phyloP scores from a whole-genome alignment of 53 echinoderm and acorn worm species.

The Luidia sarsii region DNA sequence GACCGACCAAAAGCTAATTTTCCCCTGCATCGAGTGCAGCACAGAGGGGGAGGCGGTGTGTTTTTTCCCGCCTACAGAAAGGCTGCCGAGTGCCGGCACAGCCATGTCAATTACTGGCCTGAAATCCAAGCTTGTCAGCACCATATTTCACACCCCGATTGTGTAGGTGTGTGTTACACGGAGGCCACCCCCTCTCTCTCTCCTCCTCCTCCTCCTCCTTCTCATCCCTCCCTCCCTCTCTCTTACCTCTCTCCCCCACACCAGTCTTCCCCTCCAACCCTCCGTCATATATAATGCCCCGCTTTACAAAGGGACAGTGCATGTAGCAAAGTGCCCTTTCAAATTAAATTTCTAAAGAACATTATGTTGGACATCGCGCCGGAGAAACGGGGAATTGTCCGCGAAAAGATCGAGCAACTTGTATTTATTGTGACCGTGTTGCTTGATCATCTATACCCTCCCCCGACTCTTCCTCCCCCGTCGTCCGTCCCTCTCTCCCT shows the following conservation, averaged over 20 bases:
- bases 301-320: not conserved
- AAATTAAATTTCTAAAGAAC: conserved; percentile 44
- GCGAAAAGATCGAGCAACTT: conserved; percentile 6
- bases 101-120: conserved; percentile 33
- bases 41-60: conserved; percentile 11
- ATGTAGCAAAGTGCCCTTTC: conserved; percentile 31
- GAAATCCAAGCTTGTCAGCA: conserved; percentile 37
- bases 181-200: conserved; percentile 1
- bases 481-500: too few species aligned
- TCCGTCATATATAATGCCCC: conserved; percentile 41
- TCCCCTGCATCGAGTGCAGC: not conserved
- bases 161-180: conserved; percentile 51
- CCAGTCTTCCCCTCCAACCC: too few species aligned
- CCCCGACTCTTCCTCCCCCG: too few species aligned
- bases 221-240: too few species aligned
- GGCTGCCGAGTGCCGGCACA: conserved; percentile 7
- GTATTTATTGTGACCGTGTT: conserved; percentile 29
- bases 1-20: conserved; percentile 53
- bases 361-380: conserved; percentile 21
- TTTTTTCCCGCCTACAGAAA: conserved; percentile 47
- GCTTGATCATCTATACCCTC: too few species aligned
- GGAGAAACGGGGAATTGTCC: conserved; percentile 22
- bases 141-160: conserved; percentile 34
- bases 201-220: too few species aligned
- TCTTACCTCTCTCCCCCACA: too few species aligned